These are phyloP conservation scores for Abrostola triplasia DNA, from an alignment of 2,888 invertebrate species.

Conservation along the genomic window DNA sequence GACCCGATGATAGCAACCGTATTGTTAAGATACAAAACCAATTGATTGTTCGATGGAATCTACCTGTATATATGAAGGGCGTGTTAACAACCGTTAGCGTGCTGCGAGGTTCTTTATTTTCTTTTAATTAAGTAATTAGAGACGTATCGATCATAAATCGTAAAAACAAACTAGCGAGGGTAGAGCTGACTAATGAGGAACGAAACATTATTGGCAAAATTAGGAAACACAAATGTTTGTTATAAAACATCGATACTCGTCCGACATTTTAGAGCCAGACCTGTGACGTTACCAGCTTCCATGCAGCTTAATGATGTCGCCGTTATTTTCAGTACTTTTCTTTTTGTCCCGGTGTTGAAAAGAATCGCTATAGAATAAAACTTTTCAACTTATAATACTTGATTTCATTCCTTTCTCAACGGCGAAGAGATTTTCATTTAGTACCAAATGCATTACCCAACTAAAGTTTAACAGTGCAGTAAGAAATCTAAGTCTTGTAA, in stretches of 20 bases:
- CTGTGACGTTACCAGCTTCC: constrained; percentile 26
- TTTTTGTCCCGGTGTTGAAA: constrained; percentile 29
- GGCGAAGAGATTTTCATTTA: neutral
- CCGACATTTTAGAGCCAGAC: constrained; percentile 4
- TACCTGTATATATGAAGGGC: neutral
- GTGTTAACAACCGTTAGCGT: constrained; percentile 5
- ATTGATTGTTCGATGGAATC: constrained; percentile 5
- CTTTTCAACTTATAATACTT: constrained; percentile 14
- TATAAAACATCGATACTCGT: constrained; percentile 16
- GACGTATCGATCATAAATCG: constrained; percentile 6
- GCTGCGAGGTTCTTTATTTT: neutral
- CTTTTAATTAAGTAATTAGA: constrained; percentile 14
- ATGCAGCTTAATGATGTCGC: constrained; percentile 44
- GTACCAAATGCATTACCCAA: too few species aligned
- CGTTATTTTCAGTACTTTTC: constrained; percentile 21
- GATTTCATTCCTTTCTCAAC: constrained; percentile 11
- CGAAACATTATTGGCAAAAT: constrained; percentile 2
- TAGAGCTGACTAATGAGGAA: constrained; percentile 4
- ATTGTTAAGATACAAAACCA: constrained; percentile 5
- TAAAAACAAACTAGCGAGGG: neutral
- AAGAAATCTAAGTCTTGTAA: too few species aligned
- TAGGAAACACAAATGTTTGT: neutral
- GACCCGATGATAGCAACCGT: constrained; percentile 23
- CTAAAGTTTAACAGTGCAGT: too few species aligned
- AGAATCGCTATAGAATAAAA: constrained; percentile 25